A percentile compares a stretch with the other conserved stretches of the same genome.
phyloP scores from a whole-genome alignment of 2,113 vertebrate genomes.

The Neogobius melanostomus region DNA sequence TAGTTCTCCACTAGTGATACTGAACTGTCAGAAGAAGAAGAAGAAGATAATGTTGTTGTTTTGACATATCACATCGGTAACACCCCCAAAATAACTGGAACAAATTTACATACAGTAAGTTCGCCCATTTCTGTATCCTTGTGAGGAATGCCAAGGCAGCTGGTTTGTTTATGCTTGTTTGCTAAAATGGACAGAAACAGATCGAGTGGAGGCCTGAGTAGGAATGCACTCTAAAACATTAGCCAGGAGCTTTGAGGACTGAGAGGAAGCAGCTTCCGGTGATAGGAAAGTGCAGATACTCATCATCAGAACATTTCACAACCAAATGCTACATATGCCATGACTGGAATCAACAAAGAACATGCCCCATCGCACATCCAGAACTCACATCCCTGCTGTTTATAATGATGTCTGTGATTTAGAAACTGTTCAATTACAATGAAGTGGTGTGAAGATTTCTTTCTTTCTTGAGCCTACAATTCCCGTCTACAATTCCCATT shows the following conservation, averaged over 20 bases:
- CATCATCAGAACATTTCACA: constrained; percentile 43
- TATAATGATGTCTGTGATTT: not conserved
- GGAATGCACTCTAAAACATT: not conserved
- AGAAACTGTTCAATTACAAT: no score
- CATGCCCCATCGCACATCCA: constrained; percentile 28
- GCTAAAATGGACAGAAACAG: constrained; percentile 9
- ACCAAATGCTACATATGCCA: constrained; percentile 11
- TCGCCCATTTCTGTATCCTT: not conserved
- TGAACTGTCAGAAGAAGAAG: no score
- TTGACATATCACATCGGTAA: no score
- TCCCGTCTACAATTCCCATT: no score
- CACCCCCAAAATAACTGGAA: no score
- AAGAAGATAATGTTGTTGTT: no score
- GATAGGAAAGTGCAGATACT: not conserved
- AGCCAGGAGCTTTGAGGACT: constrained; percentile 17
- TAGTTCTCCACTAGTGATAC: no score
- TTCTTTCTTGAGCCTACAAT: no score
- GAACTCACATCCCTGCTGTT: constrained; percentile 13
- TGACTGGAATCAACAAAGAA: constrained; percentile 36
- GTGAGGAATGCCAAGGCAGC: constrained; percentile 24
- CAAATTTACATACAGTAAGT: not conserved
- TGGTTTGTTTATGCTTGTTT: constrained; percentile 14
- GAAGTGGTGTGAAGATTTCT: no score
- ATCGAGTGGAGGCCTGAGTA: constrained; percentile 9
- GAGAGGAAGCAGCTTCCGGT: constrained; percentile 30